phyloP scores from a whole-genome alignment of 2,797 vertebrate genomes.

The Salmo trutta region DNA sequence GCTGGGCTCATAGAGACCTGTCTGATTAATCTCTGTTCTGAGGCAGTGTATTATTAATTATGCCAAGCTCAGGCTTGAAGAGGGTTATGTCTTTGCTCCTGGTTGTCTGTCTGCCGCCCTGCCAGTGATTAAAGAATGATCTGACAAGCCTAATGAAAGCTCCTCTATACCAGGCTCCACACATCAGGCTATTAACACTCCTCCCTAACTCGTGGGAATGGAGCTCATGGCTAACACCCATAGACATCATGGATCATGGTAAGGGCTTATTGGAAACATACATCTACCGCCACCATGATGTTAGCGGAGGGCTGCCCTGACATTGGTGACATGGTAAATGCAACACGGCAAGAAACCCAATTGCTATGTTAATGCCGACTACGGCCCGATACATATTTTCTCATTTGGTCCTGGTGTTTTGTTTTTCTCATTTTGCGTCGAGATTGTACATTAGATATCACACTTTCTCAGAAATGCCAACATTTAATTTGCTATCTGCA shows the following conservation, averaged over 20 bases:
- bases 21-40: conserved; percentile 43
- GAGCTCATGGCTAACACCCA: neutral
- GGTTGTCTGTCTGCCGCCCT: conserved; percentile 25
- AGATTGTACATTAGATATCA: neutral
- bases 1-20: conserved; percentile 6
- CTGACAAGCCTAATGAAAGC: conserved; percentile 39
- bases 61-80: conserved; percentile 27
- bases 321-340: neutral
- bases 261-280: neutral
- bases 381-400: neutral
- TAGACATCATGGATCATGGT: neutral
- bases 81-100: conserved; percentile 15
- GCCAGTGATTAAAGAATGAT: conserved; percentile 48
- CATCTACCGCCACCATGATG: neutral
- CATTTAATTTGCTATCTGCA: too few species aligned
- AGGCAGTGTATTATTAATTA: conserved; percentile 33
- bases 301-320: neutral
- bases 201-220: neutral
- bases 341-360: conserved; percentile 9
- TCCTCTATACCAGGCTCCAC: conserved; percentile 14
- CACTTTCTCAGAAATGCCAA: neutral
- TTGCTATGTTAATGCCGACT: conserved; percentile 16
- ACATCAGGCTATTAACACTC: neutral
- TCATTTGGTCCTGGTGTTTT: neutral
- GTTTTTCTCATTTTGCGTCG: neutral